Base-by-base conservation (phyloP, 1,140 invertebrate genomes). In the Drosophila parabipectinata region DNA sequence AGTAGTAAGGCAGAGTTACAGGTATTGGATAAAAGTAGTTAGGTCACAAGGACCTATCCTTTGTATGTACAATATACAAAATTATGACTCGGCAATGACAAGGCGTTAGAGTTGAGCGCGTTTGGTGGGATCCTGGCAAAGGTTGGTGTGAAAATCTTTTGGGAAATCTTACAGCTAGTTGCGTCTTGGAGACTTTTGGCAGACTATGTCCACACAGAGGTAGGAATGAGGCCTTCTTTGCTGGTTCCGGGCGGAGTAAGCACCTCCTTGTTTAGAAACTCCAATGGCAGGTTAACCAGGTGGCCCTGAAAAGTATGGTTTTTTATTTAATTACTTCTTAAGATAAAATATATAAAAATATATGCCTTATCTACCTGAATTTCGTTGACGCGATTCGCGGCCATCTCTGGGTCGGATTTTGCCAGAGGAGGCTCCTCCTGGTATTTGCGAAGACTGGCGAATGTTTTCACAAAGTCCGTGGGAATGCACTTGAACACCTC, bases 401-500 rank as follows among this genome's bases (percentile, higher is more conserved):
- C 96, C 24, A 93, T 81, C 6, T 93, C 93, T n/a, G 95, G 94
- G 90, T 98, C 95, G 0, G 93, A 93, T 26, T 94, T 93, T 88
- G 94, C 95, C 4, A 98, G 81, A 5, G 93, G 93, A 71, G 91
- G 93, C 69, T 93, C 93, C 63, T 95, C 94, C 89, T 96, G 95
- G 91, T 96, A 97, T 18, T 94, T 93, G 81, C 94, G 95, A 32
- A 98, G 92, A 69, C 95, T 94, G 0, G 93, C 92, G 92, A 98
- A 98, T 18, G 93, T 95, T 48, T 94, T 93, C 0, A 97, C 96
- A 57, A 94, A 92, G 92, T 98, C 95, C 0, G 95, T 95, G 1
- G 98, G 98, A 78, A 98, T 94, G 77, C 96, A 97, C 75, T 95
- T 95, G 89, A 98, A 98, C 4, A 96, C 97, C 93, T 97, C 95